These are phyloP conservation scores for Chrysotoxum bicinctum DNA, from an alignment of 2,888 invertebrate genomes.

Conservation along the genomic window DNA sequence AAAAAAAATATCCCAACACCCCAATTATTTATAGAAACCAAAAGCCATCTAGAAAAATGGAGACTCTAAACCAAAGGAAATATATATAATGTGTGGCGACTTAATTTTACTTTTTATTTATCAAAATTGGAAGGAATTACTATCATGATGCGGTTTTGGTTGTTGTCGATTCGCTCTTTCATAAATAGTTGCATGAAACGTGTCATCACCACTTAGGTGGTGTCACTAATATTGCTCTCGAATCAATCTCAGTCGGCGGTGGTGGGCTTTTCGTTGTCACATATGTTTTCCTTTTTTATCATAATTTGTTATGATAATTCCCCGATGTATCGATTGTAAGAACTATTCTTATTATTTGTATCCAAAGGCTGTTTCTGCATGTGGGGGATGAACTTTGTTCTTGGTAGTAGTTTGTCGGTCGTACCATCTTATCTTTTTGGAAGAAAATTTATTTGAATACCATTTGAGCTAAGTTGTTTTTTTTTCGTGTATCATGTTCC, in stretches of 20 bases:
- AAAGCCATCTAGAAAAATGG: constrained; percentile 24
- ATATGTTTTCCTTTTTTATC: constrained; percentile 5
- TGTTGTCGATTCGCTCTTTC: constrained; percentile 29
- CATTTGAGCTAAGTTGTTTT: constrained; percentile 14
- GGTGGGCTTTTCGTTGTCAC: neutral
- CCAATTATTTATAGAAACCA: constrained; percentile 65
- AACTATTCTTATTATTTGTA: neutral
- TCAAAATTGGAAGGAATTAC: constrained; percentile 55
- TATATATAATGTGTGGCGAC: constrained; percentile 16
- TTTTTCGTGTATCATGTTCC: constrained; percentile 18
- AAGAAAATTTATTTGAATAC: neutral
- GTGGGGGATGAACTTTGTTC: constrained; percentile 32
- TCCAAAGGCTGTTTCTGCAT: neutral
- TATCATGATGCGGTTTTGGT: constrained; percentile 16
- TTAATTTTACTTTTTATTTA: constrained; percentile 46
- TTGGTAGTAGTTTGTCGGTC: neutral
- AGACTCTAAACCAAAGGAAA: neutral
- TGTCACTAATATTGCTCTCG: constrained; percentile 50
- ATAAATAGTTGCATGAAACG: constrained; percentile 49
- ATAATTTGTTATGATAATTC: constrained; percentile 37
- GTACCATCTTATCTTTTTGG: neutral
- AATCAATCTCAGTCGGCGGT: neutral
- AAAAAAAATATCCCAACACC: constrained; percentile 28
- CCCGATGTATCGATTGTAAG: constrained; percentile 46
- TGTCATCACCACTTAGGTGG: constrained; percentile 43